A percentile compares a stretch with the other conserved stretches of the same genome.
Evolutionary conservation across 2,888 invertebrate species (phyloP).

Genomic region (Rapana venosa): DNA sequence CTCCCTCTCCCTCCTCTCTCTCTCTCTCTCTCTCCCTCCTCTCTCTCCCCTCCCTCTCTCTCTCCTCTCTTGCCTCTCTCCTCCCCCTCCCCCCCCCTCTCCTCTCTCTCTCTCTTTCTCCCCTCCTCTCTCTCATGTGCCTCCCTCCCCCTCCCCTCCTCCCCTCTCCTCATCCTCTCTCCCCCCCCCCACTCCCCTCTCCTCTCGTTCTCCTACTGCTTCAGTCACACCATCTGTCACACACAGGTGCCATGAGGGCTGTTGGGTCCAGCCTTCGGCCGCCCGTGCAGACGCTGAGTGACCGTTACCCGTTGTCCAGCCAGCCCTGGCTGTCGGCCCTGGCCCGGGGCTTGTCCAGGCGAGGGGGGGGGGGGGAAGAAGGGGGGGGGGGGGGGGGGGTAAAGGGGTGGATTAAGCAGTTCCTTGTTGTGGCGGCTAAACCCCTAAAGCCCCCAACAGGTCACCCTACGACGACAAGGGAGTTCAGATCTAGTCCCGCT

Average conservation of each 20-base stretch:
- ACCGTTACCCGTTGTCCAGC: not conserved
- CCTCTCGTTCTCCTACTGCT: not conserved
- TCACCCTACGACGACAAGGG: no score
- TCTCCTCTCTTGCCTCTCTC: not conserved
- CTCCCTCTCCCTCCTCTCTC: not conserved
- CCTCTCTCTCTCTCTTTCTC: not conserved
- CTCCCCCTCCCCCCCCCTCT: not conserved
- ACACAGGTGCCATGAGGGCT: slow-evolving; percentile 22
- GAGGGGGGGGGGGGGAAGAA: no score
- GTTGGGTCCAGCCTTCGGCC: slow-evolving; percentile 7
- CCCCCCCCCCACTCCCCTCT: not conserved
- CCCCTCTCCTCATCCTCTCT: not conserved
- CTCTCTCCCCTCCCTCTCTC: not conserved
- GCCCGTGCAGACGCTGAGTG: slow-evolving; percentile 16
- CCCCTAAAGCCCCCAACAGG: not conserved
- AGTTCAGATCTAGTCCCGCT: no score
- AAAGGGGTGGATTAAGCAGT: not conserved
- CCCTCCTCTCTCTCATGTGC: no score
- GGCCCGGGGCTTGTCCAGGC: not conserved
- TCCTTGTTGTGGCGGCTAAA: not conserved
- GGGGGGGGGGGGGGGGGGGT: no score
- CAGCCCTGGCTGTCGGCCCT: not conserved
- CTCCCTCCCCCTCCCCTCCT: not conserved
- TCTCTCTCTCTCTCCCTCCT: not conserved
- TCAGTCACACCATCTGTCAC: slow-evolving; percentile 28